Conservation (phyloP, 2,797 vertebrate species). For the Malacoctenus gilli region DNA sequence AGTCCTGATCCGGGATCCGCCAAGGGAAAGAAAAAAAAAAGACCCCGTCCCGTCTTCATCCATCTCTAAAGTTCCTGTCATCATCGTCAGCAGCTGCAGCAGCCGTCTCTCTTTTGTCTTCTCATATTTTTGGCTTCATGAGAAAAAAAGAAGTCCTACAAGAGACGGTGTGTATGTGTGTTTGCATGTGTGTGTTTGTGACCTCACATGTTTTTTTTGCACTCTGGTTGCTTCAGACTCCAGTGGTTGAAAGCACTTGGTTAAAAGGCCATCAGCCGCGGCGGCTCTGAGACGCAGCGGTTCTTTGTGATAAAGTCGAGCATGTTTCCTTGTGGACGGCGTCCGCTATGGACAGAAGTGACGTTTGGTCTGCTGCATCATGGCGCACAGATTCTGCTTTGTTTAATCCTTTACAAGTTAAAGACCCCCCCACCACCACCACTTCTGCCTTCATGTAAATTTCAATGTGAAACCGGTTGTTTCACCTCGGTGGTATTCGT, state of each 20-base stretch:
- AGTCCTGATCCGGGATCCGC: constrained; percentile 86
- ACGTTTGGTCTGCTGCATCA: constrained; percentile 39
- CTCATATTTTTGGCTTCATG: constrained; percentile 45
- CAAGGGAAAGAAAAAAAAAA: constrained; percentile 15
- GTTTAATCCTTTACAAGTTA: too few species aligned
- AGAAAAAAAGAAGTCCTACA: constrained; percentile 25
- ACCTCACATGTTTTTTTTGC: constrained; percentile 73
- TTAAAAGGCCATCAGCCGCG: constrained; percentile 66
- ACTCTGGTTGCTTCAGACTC: constrained; percentile 73
- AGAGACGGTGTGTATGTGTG: constrained; percentile 18
- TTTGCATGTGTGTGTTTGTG: constrained; percentile 50
- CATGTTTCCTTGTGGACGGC: constrained; percentile 62
- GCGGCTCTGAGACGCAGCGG: constrained; percentile 63
- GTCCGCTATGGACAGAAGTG: constrained; percentile 56
- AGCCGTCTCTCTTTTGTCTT: constrained; percentile 15
- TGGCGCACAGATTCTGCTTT: constrained; percentile 45
- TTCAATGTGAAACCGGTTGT: constrained; percentile 83
- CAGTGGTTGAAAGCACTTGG: constrained; percentile 76
- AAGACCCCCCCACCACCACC: background rate
- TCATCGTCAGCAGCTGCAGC: constrained; percentile 5
- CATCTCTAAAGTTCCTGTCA: too few species aligned
- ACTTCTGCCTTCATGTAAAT: constrained; percentile 52
- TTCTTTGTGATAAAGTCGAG: constrained; percentile 60
- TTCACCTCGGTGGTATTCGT: constrained; percentile 67
- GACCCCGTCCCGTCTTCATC: constrained; percentile 16